Base-by-base conservation (phyloP, 1,140 invertebrate genomes). In the Aphelinus atriplicis region DNA sequence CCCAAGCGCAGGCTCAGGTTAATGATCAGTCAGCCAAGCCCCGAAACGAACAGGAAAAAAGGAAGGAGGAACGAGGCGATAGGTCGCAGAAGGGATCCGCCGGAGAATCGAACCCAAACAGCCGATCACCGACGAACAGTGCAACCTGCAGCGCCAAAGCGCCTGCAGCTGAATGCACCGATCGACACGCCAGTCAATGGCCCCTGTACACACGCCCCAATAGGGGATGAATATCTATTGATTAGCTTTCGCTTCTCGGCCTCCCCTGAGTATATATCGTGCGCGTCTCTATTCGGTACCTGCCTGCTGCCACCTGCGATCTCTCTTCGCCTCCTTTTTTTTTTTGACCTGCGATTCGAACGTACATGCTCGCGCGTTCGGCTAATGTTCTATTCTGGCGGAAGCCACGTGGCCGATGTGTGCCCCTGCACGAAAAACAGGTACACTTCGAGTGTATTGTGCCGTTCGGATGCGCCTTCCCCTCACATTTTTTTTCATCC, bases 171-270 rank as follows among this genome's bases (percentile, higher is more conserved):
- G 83, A 87, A 86, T 86, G 83, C 86, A 83, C 58, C 80, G 81
- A 82, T 69, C 74, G 77, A 77, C 78, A 79, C 80, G 79, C 3
- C 75, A 67, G 64, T 76, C 75, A 73, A 73, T 73, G 63, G 4
- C 3, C 46, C 60, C 51, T 58, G 48, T 10, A 9, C 1, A 1
- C 47, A 7, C 5, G 46, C 50, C n/a, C 73, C 26, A 26, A 26
- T 9, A 65, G 81, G 84, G 85, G 85, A 85, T 85, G 82, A 84
- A 87, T 85, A 85, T 86, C 83, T 85, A 86, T 87, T 87, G 85
- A 86, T 87, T 86, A 84, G 81, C 70, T 79, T 78, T 79, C 76
- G 74, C 81, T 81, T 83, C 79, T 83, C 77, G 75, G 77, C 78
- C 83, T 81, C 79, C 61, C 76, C 79, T 80, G 79, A 81, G 2